Conservation (phyloP, 2,113 vertebrate species). For the Ovibos moschatus region DNA sequence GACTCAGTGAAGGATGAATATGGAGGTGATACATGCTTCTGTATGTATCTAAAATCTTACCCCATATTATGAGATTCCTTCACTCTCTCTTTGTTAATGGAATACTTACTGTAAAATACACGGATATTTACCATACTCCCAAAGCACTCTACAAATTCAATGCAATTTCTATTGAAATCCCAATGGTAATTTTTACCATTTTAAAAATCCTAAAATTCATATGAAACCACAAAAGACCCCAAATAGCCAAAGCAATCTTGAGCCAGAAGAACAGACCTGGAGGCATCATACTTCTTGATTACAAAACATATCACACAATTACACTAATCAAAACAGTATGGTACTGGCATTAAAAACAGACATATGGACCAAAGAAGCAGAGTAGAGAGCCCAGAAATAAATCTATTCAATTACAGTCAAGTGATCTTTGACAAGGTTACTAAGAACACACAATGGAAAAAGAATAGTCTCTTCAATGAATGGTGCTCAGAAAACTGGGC, state of each 20-base stretch:
- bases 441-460: neutral
- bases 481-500: neutral
- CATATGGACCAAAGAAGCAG: neutral
- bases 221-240: neutral
- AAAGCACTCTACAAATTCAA: neutral
- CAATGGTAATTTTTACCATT: neutral
- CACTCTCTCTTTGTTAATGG: neutral
- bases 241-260: neutral
- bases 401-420: neutral
- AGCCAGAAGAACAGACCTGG: neutral
- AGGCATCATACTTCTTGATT: neutral
- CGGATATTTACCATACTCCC: neutral
- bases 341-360: neutral
- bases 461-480: neutral
- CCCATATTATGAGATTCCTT: neutral
- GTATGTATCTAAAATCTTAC: slow-evolving; percentile 7
- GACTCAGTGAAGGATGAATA: neutral
- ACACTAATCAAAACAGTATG: neutral
- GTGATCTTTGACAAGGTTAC: neutral
- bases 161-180: neutral
- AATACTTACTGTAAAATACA: neutral
- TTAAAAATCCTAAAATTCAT: neutral
- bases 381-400: neutral
- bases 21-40: neutral
- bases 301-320: neutral